Conservation (phyloP, 2,113 vertebrate species). For the Marmota monax region DNA sequence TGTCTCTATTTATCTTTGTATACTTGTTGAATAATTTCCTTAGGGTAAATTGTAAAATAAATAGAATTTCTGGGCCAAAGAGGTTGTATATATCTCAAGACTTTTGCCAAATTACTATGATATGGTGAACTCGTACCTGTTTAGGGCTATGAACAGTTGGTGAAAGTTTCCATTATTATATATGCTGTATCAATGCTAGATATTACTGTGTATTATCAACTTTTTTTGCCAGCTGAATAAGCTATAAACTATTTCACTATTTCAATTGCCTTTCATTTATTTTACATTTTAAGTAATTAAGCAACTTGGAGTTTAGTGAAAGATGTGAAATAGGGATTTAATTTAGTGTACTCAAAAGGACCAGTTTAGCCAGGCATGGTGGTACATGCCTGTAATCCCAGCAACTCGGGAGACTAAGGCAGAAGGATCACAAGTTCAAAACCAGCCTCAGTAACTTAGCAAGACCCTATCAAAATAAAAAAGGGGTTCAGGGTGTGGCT, state of each 20-base stretch:
- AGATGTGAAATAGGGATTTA: conserved; percentile 12
- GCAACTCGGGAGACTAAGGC: too few species aligned
- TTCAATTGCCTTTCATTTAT: background rate
- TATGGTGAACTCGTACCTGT: background rate
- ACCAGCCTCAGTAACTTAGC: too few species aligned
- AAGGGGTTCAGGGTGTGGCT: too few species aligned
- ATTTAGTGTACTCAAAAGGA: conserved; percentile 14
- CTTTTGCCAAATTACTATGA: background rate
- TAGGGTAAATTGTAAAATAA: conserved; percentile 5
- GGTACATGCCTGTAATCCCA: too few species aligned
- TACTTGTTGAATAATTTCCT: conserved; percentile 38
- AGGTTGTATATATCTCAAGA: background rate
- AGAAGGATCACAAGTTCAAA: too few species aligned
- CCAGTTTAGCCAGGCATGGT: background rate
- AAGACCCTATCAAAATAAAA: too few species aligned
- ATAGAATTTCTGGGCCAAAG: conserved; percentile 6
- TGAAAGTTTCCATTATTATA: background rate
- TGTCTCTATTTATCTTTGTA: conserved; percentile 4
- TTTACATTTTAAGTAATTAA: background rate
- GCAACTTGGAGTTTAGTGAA: too few species aligned
- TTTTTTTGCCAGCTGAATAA: background rate
- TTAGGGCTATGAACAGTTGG: background rate
- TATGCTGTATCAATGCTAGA: background rate
- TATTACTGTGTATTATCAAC: background rate
- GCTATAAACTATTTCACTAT: background rate